Evolutionary conservation across 2,113 vertebrate species (phyloP), one percentile per base, ranked within the genome.

Genomic region (Saccopteryx bilineata): DNA sequence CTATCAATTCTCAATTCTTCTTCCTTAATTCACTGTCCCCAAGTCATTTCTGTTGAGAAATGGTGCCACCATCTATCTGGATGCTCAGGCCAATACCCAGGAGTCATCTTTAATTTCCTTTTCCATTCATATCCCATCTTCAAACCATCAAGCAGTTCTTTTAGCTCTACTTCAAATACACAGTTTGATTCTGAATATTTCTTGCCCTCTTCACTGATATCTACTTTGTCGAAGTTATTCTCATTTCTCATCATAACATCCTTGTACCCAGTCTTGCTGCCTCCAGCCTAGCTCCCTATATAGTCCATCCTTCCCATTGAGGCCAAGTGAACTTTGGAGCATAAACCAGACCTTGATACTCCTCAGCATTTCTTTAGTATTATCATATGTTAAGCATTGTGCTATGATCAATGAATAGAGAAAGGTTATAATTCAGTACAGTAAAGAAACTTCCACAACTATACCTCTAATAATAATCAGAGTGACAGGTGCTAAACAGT

Each of bases 1-100:
- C 33, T 80, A 10, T 61, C 19, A 5, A 24, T 66, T 82, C 63
- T 91, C 63, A 39, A 39, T 85, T 48, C 5, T 91, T 60, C 46
- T 71, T 21, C 69, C 33, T 21, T 12, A 54, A 58, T 28, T 86
- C 82, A 85, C 52, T 48, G 14, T 68, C 26, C 23, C 69, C 28
- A 78, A 76, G 24, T 54, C 31, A 60, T 91, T 19, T 52, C 50
- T 66, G 46, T 86, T 78, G 68, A 68, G 28, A 95, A 93, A 65
- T 33, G 66, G 7, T 23, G 66, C n/a, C 21, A 33, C 54, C 50
- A 18, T 82, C 46, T 19, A 79, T 61, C 28, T 21, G 24, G 66
- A 39, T 69, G 61, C 28, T 95, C 79, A 89, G 24, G 10, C 21
- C 26, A 28, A 95, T 96, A 28, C 13, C 14, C 50, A 91, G 31